phyloP scores from a whole-genome alignment of 2,888 invertebrate genomes.

The Nineta flava region DNA sequence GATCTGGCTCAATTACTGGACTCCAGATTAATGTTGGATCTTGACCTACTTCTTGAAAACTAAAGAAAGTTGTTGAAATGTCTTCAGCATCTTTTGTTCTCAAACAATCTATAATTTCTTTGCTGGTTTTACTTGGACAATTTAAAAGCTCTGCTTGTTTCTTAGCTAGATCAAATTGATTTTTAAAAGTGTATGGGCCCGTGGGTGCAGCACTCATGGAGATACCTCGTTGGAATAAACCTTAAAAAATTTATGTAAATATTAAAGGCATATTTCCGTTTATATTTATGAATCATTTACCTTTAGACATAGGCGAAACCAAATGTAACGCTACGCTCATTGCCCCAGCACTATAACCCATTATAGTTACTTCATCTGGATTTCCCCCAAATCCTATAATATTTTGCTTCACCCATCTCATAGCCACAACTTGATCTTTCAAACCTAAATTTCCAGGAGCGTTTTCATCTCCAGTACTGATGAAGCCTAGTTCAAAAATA shows the following conservation, averaged over 20 bases:
- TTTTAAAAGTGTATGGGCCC: too few species aligned
- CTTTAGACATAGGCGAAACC: constrained; percentile 50
- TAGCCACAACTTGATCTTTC: constrained; percentile 51
- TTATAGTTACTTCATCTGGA: constrained; percentile 42
- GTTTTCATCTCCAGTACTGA: constrained; percentile 46
- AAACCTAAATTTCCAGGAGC: constrained; percentile 54
- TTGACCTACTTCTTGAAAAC: constrained; percentile 22
- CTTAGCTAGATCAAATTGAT: constrained; percentile 40
- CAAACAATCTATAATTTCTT: constrained; percentile 36
- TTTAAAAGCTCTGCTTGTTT: constrained; percentile 42
- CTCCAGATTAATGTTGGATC: constrained; percentile 40
- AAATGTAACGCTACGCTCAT: constrained; percentile 32
- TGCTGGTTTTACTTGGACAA: constrained; percentile 37
- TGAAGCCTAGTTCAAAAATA: constrained; percentile 29
- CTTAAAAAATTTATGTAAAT: too few species aligned
- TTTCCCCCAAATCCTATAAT: constrained; percentile 53
- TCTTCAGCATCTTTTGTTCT: constrained; percentile 33
- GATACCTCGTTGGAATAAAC: constrained; percentile 53
- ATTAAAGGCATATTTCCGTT: background rate
- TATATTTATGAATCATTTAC: constrained; percentile 15
- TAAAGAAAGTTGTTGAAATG: constrained; percentile 27
- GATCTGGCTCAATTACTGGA: constrained; percentile 48
- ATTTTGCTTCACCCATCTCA: constrained; percentile 50
- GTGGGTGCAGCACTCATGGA: constrained; percentile 54
- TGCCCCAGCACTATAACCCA: constrained; percentile 32